Conservation (phyloP, 2,113 vertebrate genomes). For the Paedocypris sp. region DNA sequence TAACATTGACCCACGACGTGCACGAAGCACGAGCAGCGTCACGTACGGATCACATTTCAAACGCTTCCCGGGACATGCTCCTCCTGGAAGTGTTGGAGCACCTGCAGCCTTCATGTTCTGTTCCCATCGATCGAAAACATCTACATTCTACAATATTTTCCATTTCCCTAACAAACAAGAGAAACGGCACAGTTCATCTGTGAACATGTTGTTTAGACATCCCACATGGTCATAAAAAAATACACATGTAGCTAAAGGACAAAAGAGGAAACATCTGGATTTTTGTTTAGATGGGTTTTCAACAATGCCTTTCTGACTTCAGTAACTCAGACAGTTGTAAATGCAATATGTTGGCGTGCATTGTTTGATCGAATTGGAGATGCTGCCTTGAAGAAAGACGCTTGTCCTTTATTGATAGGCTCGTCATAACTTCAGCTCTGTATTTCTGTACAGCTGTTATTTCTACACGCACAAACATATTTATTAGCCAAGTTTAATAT, state of each 20-base stretch:
- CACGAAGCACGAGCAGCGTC: not conserved
- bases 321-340: constrained; percentile 41
- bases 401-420: constrained; percentile 36
- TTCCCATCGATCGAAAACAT: not conserved
- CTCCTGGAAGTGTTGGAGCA: constrained; percentile 25
- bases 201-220: not conserved
- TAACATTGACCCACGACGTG: constrained; percentile 34
- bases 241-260: not conserved
- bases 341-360: constrained; percentile 44
- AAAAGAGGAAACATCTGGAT: not conserved
- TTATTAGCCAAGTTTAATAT: too few species aligned
- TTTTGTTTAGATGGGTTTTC: constrained; percentile 10
- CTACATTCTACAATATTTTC: too few species aligned
- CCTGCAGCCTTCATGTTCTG: constrained; percentile 14
- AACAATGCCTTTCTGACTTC: constrained; percentile 32
- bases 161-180: too few species aligned
- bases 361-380: constrained; percentile 53
- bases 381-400: constrained; percentile 58
- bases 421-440: too few species aligned
- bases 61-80: constrained; percentile 17
- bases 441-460: too few species aligned
- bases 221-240: constrained; percentile 1
- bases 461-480: too few species aligned
- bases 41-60: constrained; percentile 44
- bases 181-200: too few species aligned